Evolutionary conservation across 2,888 invertebrate genomes (phyloP), one percentile per base, ranked within the genome.

Genomic region (Eupithecia pulchellata): DNA sequence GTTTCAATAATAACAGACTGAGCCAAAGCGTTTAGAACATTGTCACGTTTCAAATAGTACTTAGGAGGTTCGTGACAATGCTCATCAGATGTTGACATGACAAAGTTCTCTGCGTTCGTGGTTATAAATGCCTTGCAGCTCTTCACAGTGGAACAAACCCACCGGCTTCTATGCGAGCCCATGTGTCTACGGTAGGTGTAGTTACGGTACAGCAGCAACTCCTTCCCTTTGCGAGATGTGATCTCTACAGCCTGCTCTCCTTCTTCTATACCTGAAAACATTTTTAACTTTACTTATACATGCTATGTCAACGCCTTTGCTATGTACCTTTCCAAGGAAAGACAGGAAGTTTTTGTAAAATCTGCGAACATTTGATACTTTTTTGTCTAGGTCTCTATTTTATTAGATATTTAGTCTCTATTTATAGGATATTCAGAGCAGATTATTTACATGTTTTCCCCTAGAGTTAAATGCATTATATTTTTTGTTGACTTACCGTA

Each of bases 81-180:
- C 1, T 89, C 86, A 60, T 91, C 89, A 61, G 78, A 87, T 0
- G 84, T 83, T 1, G 91, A 87, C 2, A 84, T 86, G 65, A 93
- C 89, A 57, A 73, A 79, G 72, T 92, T 91, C 27, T 84, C 80
- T 9, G 66, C 72, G 58, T 90, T 87, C 0, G 93, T 94, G 74
- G 91, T 92, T 5, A 94, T 88, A 68, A 82, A 85, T 0, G 86
- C 93, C 3, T 86, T 85, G 76, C 94, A 94, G 78, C 91, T 92
- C 79, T 93, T 93, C 67, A 83, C 71, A 0, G 90, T 93, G 14
- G 94, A 93, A 68, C 94, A 94, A 1, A 91, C 88, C 93, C 93
- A 94, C 29, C 93, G 88, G 6, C 84, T 76, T 36, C 84, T 85
- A 6, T 81, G 79, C 0, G 75, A 75, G 57, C 86, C 89, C 4